Evolutionary conservation across 2,888 invertebrate genomes (phyloP).

Genomic region (Agriotes lineatus): DNA sequence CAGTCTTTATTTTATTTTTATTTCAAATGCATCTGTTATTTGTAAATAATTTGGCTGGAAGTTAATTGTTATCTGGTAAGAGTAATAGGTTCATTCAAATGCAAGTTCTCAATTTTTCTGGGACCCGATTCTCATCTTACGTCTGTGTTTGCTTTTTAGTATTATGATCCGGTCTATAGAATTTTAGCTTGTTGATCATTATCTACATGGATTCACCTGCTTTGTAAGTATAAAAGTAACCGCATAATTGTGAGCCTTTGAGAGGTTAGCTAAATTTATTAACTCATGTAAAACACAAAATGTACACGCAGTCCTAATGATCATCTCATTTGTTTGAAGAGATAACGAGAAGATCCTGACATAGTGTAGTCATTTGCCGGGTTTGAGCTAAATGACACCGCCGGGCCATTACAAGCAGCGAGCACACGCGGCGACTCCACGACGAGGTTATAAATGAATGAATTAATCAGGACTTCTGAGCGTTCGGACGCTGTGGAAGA

Average conservation of each 20-base stretch:
- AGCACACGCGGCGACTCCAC: constrained; percentile 37
- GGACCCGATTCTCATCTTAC: too few relatives aligned
- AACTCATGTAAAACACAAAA: constrained; percentile 8
- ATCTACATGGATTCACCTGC: neutral
- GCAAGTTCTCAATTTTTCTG: too few relatives aligned
- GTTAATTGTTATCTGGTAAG: too few relatives aligned
- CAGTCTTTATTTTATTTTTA: too few relatives aligned
- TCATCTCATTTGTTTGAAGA: constrained; percentile 7
- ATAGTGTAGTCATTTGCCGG: constrained; percentile 20
- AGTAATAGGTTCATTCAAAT: too few relatives aligned
- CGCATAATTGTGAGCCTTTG: too few relatives aligned
- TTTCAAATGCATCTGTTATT: too few relatives aligned
- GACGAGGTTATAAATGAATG: constrained; percentile 42
- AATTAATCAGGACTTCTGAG: constrained; percentile 36
- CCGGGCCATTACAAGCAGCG: constrained; percentile 31
- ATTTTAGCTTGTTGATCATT: too few relatives aligned
- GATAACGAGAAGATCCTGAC: constrained; percentile 3
- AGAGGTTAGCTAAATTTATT: neutral
- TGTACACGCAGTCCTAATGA: neutral
- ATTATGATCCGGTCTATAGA: too few relatives aligned
- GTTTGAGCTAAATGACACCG: constrained; percentile 31
- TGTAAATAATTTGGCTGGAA: too few relatives aligned
- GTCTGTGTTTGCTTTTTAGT: too few relatives aligned
- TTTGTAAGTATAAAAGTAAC: neutral
- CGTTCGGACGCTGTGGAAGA: neutral